Base-by-base conservation (phyloP, 1,140 invertebrate species). In the Anoplolepis gracilipes region DNA sequence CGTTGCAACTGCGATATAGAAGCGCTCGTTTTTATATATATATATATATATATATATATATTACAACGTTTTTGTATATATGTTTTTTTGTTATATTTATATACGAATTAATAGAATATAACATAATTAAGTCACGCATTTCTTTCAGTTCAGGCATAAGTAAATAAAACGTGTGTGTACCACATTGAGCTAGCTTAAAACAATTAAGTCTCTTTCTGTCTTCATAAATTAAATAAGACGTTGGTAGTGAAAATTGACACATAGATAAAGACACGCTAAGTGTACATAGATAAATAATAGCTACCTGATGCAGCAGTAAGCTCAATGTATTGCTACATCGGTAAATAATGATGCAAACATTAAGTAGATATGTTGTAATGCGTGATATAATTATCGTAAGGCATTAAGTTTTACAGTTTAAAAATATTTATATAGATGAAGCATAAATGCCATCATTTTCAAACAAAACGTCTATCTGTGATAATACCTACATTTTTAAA, bases 1-100 rank as follows among this genome's bases (percentile, higher is more conserved):
- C 84, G 72, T 88, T 85, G 46, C 75, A 79, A 86, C 28, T 87
- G 49, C 62, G 7, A 49, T 87, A 87, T 81, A 89, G 84, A 90
- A 84, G 85, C 87, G 70, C 28, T 69, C 33, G 16, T 59, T 69
- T 59, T 73, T 84, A 22, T 75, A 33, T 46, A 49, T 33, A 84
- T 77, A 72, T 49, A 46, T 84, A 30, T 73, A 30, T 46, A 46
- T 46, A 82, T 76, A 64, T 42, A 86, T 89, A 89, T 84, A 87
- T 84, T 87, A 86, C 87, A 89, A 78, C 55, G 72, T 84, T 69
- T 53, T 49, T 49, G 64, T 76, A 39, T 78, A 76, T 77, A 65
- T n/a, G n/a, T 36, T 79, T 72, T 84, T 85, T 75, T 73, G 57
- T 76, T 61, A 61, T 89, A 90, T 90, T 87, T 90, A 90, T 77